Percentiles rank a stretch among this genome's conserved stretches.
These are phyloP conservation scores for Pyrochroa serraticornis DNA, from an alignment of 2,888 invertebrate species.

Conservation along the genomic window DNA sequence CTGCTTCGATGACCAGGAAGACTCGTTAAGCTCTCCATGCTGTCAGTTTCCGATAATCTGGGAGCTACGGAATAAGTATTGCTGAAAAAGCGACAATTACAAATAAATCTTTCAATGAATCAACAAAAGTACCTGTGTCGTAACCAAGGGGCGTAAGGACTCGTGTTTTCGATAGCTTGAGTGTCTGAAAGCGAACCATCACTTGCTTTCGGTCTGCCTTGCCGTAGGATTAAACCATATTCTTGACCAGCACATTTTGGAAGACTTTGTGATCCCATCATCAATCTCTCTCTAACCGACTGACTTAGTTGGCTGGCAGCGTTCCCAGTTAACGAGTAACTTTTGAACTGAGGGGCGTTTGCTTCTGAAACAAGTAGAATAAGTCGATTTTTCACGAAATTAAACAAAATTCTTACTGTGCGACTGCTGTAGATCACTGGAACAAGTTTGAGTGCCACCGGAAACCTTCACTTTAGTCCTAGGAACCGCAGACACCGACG, in stretches of 20 bases:
- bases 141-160: conserved; percentile 85
- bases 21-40: conserved; percentile 78
- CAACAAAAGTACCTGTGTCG: conserved; percentile 75
- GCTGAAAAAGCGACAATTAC: conserved; percentile 56
- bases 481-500: conserved; percentile 85
- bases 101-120: neutral
- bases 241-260: conserved; percentile 68
- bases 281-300: conserved; percentile 80
- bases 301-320: conserved; percentile 87
- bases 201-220: conserved; percentile 59
- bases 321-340: conserved; percentile 83
- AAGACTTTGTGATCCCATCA: conserved; percentile 84
- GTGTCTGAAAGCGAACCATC: conserved; percentile 88
- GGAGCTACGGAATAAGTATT: conserved; percentile 77
- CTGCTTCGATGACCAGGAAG: conserved; percentile 65
- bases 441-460: conserved; percentile 88
- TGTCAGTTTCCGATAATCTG: conserved; percentile 87
- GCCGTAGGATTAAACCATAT: conserved; percentile 55
- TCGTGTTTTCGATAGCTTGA: conserved; percentile 81
- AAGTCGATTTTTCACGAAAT: conserved; percentile 4
- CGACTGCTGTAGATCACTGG: conserved; percentile 69
- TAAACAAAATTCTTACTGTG: conserved; percentile 40
- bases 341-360: conserved; percentile 80
- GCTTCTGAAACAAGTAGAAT: conserved; percentile 61
- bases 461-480: conserved; percentile 88